Evolutionary conservation across 2,888 invertebrate genomes (phyloP), one percentile per base, ranked within the genome.

Genomic region (Metallyticus violacea): DNA sequence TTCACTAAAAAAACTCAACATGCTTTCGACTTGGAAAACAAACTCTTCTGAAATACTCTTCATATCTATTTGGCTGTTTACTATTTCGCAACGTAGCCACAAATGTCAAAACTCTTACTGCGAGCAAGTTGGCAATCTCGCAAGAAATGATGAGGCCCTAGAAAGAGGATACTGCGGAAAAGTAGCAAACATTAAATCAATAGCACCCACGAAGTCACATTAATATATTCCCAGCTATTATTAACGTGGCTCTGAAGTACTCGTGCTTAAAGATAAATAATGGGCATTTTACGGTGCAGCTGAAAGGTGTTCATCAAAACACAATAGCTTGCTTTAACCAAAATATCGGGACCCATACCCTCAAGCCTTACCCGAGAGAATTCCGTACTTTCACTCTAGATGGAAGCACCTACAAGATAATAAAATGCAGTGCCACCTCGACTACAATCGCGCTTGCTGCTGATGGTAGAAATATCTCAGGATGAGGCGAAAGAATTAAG

Each of bases 51-150:
- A 15, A 22, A 62, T 62, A 15, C 40, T 62, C 1, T 62, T n/a
- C 3, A 62, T 1, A 62, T 15, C 40, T 22, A 62, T 62, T 62
- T 15, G 26, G 82, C 62, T 82, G 82, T 82, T 82, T 82, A 82
- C 82, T 62, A 82, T 82, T 82, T 82, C 82, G 76, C 26, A 82
- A 82, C 82, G 28, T 77, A 83, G 28, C 28, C 76, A 77, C 77
- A 83, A 83, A 77, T 83, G 83, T 83, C 83, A 83, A 81, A 83
- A 77, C 77, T 29, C 77, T 77, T 83, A 83, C 83, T 83, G 83
- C 29, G 29, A 77, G 83, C 77, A 83, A 83, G 83, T 83, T 83
- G 83, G 83, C 83, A 83, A 83, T 83, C 83, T 27, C 83, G 77
- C 83, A 77, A 77, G 83, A 83, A 83, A 77, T 83, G 83, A 77